Evolutionary conservation across 2,888 invertebrate genomes (phyloP).

Genomic region (Morinoia aosen): DNA sequence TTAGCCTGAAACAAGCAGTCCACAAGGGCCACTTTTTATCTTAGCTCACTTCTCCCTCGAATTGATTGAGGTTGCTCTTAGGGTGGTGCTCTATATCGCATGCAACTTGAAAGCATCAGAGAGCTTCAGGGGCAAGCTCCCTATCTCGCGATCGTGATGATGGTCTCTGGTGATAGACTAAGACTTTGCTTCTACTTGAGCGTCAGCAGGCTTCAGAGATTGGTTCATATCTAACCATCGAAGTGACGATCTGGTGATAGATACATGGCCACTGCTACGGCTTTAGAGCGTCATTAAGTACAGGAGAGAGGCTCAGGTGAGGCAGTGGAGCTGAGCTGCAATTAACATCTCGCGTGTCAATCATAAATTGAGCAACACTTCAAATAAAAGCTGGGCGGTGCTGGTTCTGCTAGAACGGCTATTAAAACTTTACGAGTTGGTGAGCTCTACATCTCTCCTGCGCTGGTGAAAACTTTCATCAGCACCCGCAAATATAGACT

Average conservation of each 20-base stretch:
- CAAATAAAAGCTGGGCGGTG: not conserved
- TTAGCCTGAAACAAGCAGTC: no score
- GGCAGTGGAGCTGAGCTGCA: not conserved
- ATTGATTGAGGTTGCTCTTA: not conserved
- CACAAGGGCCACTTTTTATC: no score
- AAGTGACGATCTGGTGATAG: not conserved
- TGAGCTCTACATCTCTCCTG: not conserved
- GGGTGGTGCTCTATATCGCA: not conserved
- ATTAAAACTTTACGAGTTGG: not conserved
- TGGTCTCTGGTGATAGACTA: not conserved
- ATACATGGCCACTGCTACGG: not conserved
- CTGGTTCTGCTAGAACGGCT: not conserved
- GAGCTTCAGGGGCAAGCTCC: not conserved
- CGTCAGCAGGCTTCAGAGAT: not conserved
- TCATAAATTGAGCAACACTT: slow-evolving; percentile 2
- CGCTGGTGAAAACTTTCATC: not conserved
- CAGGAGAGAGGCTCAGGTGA: not conserved
- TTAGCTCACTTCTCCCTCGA: no score
- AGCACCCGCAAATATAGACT: not conserved
- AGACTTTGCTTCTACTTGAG: not conserved
- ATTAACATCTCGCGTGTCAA: not conserved
- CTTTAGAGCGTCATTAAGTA: not conserved
- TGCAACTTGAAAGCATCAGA: not conserved
- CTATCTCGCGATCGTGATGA: not conserved
- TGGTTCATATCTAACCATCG: not conserved